Conservation (phyloP, 2,797 vertebrate species). For the Pipistrellus kuhlii region DNA sequence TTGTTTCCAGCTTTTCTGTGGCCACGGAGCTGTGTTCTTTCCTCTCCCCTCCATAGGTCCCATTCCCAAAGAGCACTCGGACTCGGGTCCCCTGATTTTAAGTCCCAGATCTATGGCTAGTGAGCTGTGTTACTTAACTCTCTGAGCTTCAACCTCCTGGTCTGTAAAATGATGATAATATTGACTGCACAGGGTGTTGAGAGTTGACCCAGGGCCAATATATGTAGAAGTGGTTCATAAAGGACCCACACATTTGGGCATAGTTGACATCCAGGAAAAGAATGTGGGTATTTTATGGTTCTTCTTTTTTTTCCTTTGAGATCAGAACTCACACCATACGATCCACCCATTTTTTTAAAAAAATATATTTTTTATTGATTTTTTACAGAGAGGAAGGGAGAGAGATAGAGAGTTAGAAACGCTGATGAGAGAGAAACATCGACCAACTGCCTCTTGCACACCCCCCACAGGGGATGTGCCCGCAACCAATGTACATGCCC, state of each 20-base stretch:
- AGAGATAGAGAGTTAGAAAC: no score
- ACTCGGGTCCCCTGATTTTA: constrained; percentile 17
- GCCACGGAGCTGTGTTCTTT: constrained; percentile 6
- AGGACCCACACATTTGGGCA: background rate
- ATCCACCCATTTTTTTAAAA: background rate
- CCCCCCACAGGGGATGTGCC: no score
- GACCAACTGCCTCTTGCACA: no score
- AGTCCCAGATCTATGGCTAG: background rate
- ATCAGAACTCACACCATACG: background rate
- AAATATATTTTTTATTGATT: no score
- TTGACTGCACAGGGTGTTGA: background rate
- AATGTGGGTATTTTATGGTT: background rate
- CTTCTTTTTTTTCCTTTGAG: background rate
- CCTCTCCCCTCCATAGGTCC: background rate
- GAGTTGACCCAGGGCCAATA: background rate
- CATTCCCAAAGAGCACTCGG: constrained; percentile 11
- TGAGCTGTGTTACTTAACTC: background rate
- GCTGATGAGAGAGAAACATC: no score
- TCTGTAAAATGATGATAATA: background rate
- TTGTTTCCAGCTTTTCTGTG: constrained; percentile 11
- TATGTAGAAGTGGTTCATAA: background rate
- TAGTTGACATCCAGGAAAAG: background rate
- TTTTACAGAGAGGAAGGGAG: no score
- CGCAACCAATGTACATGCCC: no score
- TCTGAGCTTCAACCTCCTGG: background rate